A percentile compares a stretch with the other conserved stretches of the same genome.
phyloP scores from a whole-genome alignment of 2,113 vertebrate genomes.

The Fukomys damarensis region DNA sequence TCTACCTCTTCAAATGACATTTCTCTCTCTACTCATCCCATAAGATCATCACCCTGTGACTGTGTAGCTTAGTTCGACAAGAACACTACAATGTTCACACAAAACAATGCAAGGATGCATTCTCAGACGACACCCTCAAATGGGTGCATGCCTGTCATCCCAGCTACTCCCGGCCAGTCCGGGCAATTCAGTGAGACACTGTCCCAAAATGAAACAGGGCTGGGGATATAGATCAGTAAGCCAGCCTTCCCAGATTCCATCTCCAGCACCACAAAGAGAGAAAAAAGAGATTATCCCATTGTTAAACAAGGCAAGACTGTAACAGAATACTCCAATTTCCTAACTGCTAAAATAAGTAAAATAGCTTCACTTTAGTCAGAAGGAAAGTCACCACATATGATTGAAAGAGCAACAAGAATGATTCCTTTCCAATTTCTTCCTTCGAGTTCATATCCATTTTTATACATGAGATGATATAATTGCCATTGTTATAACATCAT shows the following conservation, averaged over 20 bases:
- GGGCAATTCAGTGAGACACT: neutral
- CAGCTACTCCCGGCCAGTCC: neutral
- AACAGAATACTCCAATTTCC: neutral
- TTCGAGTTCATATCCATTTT: neutral
- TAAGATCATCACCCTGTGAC: neutral
- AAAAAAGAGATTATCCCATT: neutral
- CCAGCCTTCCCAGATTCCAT: neutral
- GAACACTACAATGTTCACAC: neutral
- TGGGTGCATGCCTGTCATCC: neutral
- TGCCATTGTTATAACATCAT: neutral
- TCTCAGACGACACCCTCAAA: neutral
- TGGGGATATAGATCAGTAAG: neutral
- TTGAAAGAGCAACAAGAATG: neutral
- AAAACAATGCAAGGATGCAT: neutral
- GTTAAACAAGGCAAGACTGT: neutral
- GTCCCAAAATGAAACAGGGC: neutral
- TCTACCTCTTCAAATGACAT: neutral
- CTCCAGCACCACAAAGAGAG: neutral
- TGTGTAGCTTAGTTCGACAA: neutral
- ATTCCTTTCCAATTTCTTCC: neutral
- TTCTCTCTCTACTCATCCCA: neutral
- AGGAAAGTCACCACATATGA: neutral
- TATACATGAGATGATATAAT: neutral
- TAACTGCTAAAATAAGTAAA: constrained; percentile 38
- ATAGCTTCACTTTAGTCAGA: neutral